Conservation (phyloP, 30 jellyfish, hydroid and myxozoan species). For the Euphysa ruthae region DNA sequence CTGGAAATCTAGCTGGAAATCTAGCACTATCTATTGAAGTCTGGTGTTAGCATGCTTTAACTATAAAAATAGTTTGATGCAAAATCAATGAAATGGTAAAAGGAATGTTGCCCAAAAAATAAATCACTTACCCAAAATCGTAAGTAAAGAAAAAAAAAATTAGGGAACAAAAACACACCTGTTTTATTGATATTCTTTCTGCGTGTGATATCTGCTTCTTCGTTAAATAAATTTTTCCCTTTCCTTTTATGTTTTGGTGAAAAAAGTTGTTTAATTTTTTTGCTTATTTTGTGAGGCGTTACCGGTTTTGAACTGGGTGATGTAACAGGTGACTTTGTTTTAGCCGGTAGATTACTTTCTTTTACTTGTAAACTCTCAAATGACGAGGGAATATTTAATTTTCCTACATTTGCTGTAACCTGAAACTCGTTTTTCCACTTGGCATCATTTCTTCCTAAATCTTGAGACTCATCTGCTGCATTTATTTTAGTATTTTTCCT, state of each 20-base stretch:
- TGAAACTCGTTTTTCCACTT: background rate
- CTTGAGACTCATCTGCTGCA: background rate
- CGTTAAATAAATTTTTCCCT: background rate
- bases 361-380: background rate
- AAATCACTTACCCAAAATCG: too few relatives aligned
- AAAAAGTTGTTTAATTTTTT: background rate
- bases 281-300: background rate
- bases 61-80: too few relatives aligned
- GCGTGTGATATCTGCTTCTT: background rate
- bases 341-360: background rate
- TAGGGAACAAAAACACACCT: too few relatives aligned
- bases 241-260: background rate
- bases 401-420: background rate
- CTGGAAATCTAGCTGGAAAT: too few relatives aligned
- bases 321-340: background rate
- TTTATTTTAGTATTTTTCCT: too few relatives aligned
- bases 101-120: too few relatives aligned
- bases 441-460: too few relatives aligned
- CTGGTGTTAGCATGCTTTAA: too few relatives aligned
- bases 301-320: background rate
- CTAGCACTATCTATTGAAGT: too few relatives aligned
- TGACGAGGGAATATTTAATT: background rate
- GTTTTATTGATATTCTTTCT: background rate
- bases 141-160: too few relatives aligned
- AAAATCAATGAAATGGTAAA: too few relatives aligned